Percentiles rank a stretch among this genome's conserved stretches.
These are phyloP conservation scores for Zaprionus camerounensis DNA, from an alignment of 1,140 invertebrate genomes.

Conservation along the genomic window DNA sequence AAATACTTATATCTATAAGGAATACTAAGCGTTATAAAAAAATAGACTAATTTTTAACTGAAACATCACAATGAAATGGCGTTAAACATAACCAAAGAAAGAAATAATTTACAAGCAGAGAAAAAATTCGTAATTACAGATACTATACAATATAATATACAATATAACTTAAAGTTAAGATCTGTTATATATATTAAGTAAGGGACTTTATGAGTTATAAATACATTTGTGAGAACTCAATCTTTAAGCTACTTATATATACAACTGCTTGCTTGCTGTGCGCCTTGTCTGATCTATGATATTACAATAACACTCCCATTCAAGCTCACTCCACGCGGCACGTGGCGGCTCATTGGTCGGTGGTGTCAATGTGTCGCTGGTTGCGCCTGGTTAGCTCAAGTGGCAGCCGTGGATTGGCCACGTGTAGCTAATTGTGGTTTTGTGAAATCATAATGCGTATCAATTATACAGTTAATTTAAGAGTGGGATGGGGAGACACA, in stretches of 20 bases:
- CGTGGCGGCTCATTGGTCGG: conserved; percentile 45
- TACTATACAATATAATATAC: background rate
- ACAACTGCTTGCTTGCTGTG: background rate
- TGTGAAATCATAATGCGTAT: conserved; percentile 59
- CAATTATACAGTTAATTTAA: conserved; percentile 73
- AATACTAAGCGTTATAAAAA: background rate
- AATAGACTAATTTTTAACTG: background rate
- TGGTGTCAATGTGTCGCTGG: conserved; percentile 25
- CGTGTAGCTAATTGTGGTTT: conserved; percentile 66
- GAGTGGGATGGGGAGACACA: conserved; percentile 16
- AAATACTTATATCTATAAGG: background rate
- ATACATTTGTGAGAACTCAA: background rate
- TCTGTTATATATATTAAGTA: background rate
- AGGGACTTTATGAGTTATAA: background rate
- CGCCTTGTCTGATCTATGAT: conserved; percentile 6
- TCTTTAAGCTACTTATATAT: background rate
- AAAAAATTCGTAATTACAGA: background rate
- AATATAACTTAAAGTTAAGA: background rate
- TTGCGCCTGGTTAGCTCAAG: conserved; percentile 44
- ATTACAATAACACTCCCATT: conserved; percentile 14
- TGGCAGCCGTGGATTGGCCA: conserved; percentile 40
- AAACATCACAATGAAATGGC: background rate
- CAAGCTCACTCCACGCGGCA: conserved; percentile 61
- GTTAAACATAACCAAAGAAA: background rate
- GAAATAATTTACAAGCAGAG: background rate